Base-by-base conservation (phyloP, 2,888 invertebrate species). In the Zaprionus obscuricornis region DNA sequence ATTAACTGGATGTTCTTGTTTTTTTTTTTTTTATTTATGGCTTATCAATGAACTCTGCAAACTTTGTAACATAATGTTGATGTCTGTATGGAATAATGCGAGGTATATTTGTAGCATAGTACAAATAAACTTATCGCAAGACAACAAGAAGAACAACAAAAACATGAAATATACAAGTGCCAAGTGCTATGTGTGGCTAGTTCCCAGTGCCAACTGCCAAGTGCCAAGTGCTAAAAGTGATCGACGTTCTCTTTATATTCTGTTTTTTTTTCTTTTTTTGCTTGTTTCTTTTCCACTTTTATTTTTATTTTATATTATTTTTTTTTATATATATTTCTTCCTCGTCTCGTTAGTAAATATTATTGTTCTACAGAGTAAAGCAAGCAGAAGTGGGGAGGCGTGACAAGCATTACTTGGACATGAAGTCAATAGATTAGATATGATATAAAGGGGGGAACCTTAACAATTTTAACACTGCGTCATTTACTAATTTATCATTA, bases 401-500 rank as follows among this genome's bases (percentile, higher is more conserved):
- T 2, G 11, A 10, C 18, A 8, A 37, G 26, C 26, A 31, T 55
- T 67, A 55, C 66, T 66, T 66, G 69, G 69, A 69, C 69, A 60
- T 50, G 66, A 27, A 66, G 66, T 59, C 66, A 55, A 66, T 46
- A 50, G 69, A 69, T 69, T 69, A 69, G 69, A 69, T 69, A 71
- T 50, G 71, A n/a, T n/a, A n/a, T n/a, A n/a, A n/a, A n/a, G n/a
- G n/a, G 27, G 34, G 22, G 10, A 27, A 39, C 43, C 39, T 51
- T 59, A 69, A 29, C 50, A 34, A 16, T 46, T 54, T 68, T 27
- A 76, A 51, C 62, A 81, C 77, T 85, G 84, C 84, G 84, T 77
- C 81, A 85, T 76, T 74, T 71, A 77, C 78, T 56, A 74, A 74
- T 71, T 66, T 82, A 73, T 85, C 78, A 67, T 37, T 56, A 65